Conservation (phyloP, 2,113 vertebrate species). For the Brienomyrus brachyistius region DNA sequence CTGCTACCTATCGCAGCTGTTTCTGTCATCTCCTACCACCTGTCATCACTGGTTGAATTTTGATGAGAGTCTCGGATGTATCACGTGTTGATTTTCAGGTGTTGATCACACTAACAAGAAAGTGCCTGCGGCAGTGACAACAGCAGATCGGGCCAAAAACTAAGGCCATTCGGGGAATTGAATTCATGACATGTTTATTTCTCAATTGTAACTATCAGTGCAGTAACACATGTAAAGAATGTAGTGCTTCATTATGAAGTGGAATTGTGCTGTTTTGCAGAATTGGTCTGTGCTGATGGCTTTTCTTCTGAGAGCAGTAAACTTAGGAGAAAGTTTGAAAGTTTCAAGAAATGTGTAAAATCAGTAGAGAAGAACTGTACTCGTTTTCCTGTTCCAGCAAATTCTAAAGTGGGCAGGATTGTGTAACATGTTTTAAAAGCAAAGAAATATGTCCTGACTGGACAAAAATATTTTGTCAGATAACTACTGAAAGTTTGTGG, state of each 20-base stretch:
- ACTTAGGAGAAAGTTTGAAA: background rate
- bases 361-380: background rate
- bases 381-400: background rate
- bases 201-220: background rate
- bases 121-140: background rate
- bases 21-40: background rate
- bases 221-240: background rate
- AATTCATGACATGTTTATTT: background rate
- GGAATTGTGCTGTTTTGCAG: background rate
- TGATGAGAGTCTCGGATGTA: background rate
- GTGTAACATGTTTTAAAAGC: background rate
- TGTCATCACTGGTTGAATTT: background rate
- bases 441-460: background rate
- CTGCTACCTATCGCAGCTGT: background rate
- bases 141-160: background rate
- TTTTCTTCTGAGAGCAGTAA: background rate
- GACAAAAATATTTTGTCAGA: background rate
- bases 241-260: background rate
- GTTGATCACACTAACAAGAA: background rate
- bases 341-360: background rate
- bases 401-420: background rate
- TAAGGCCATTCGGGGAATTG: background rate
- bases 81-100: background rate
- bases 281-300: background rate
- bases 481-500: background rate